Evolutionary conservation across 2,888 invertebrate genomes (phyloP), one percentile per base, ranked within the genome.

Genomic region (Drosophila buzzatii): DNA sequence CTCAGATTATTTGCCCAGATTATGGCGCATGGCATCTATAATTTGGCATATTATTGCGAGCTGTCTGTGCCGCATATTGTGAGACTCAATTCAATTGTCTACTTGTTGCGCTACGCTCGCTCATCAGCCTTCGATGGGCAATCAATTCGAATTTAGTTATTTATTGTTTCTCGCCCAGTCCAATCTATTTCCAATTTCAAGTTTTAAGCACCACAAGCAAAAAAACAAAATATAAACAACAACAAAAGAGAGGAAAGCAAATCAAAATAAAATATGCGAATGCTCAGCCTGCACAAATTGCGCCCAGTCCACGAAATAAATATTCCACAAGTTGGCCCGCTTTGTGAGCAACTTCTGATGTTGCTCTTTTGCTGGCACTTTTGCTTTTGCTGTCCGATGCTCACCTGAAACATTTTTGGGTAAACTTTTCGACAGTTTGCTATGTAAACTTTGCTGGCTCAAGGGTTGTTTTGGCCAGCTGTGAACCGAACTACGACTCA

Each of bases 341-440:
- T 73, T 81, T 81, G 76, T 67, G 64, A 63, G 42, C 51, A 82
- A 85, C 79, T 85, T 85, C 77, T 79, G 76, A 79, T 81, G 76
- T 68, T 77, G 65, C 53, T 68, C 77, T 74, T 62, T 65, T 67
- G 51, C 49, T 53, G 47, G 31, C 42, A 33, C 60, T 39, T 33
- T 64, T 69, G 73, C 51, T 52, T 67, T 70, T 70, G 67, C 53
- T 70, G 57, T 63, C 53, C 76, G 71, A 42, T 70, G 74, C 70
- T 82, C 80, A 82, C 85, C 85, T 85, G 81, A 76, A 87, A 87
- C 71, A 85, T 77, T 81, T 85, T 73, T 52, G 69, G 58, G 33
- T 37, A 76, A 85, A 87, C 79, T 85, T 85, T 87, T 63, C 70
- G 65, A 73, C 81, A 76, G 76, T 83, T 86, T 77, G 87, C 75